A percentile compares a stretch with the other conserved stretches of the same genome.
phyloP scores from a whole-genome alignment of 2,888 invertebrate genomes.

The Drosophila anomelani region DNA sequence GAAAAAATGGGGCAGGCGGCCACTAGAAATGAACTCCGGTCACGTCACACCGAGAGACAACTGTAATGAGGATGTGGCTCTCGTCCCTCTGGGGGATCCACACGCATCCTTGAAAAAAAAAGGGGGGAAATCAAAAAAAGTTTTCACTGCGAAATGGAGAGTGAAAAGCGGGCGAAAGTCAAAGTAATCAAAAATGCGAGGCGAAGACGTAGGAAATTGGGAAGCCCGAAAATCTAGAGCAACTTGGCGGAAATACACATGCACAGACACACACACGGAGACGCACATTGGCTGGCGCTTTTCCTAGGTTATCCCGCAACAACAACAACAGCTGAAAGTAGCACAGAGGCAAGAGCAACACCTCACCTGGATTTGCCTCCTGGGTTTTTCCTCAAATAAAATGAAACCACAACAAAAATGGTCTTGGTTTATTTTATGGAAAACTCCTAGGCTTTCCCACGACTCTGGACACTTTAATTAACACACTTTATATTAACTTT shows the following conservation, averaged over 20 bases:
- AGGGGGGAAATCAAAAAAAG: slow-evolving; percentile 25
- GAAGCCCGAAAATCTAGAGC: slow-evolving; percentile 62
- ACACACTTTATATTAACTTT: background rate
- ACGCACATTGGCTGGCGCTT: slow-evolving; percentile 14
- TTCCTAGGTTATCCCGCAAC: slow-evolving; percentile 14
- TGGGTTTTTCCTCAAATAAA: background rate
- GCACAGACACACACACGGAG: slow-evolving; percentile 5
- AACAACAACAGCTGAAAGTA: slow-evolving; percentile 9
- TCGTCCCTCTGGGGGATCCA: background rate
- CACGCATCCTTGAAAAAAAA: slow-evolving; percentile 8
- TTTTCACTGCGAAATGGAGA: slow-evolving; percentile 38
- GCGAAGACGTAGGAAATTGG: slow-evolving; percentile 15
- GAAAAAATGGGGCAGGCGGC: slow-evolving; percentile 28
- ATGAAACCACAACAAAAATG: background rate
- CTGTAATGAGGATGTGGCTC: slow-evolving; percentile 18
- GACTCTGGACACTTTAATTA: background rate
- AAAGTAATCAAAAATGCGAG: slow-evolving; percentile 58
- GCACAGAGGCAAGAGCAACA: slow-evolving; percentile 14
- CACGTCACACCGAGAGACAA: slow-evolving; percentile 51
- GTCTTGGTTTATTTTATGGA: background rate
- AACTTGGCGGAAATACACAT: slow-evolving; percentile 40
- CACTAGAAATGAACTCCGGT: slow-evolving; percentile 49
- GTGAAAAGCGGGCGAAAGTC: slow-evolving; percentile 54
- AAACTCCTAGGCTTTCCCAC: background rate
- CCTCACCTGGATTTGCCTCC: slow-evolving; percentile 11